These are phyloP conservation scores for Drosophila micromelanica DNA, from an alignment of 1,140 invertebrate genomes.

Conservation along the genomic window DNA sequence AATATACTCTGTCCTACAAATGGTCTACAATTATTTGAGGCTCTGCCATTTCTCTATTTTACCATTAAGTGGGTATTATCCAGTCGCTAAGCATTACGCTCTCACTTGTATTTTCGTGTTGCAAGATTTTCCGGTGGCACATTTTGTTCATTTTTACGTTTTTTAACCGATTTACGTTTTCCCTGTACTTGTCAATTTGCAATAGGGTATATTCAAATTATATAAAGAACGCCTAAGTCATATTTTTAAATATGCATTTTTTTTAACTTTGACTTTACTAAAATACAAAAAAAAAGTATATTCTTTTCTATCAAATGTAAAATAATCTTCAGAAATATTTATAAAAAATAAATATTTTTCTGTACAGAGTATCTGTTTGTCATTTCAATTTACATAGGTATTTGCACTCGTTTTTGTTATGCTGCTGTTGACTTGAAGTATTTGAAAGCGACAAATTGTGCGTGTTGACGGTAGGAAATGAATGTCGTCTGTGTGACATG, in stretches of 20 bases:
- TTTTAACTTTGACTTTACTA: no score
- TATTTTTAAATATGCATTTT: no score
- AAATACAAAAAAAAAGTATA: no score
- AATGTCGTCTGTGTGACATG: slow-evolving; percentile 78
- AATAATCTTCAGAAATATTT: neutral
- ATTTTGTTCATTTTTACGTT: slow-evolving; percentile 5
- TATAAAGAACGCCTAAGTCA: neutral
- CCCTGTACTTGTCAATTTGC: neutral
- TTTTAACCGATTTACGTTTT: slow-evolving; percentile 11
- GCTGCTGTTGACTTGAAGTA: slow-evolving; percentile 52
- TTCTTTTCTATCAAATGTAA: no score
- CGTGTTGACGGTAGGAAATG: slow-evolving; percentile 80
- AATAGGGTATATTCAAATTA: neutral
- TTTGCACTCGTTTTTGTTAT: slow-evolving; percentile 18
- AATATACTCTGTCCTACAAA: neutral
- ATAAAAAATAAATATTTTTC: neutral
- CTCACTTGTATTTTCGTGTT: slow-evolving; percentile 28
- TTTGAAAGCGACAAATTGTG: slow-evolving; percentile 78
- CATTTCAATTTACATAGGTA: neutral
- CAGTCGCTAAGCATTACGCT: neutral
- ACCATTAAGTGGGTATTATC: neutral
- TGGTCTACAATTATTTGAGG: neutral
- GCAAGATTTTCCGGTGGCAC: slow-evolving; percentile 60
- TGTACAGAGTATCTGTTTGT: neutral
- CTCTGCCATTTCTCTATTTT: slow-evolving; percentile 1